phyloP scores from a whole-genome alignment of 2,797 vertebrate species.

The Gymnocypris eckloni region DNA sequence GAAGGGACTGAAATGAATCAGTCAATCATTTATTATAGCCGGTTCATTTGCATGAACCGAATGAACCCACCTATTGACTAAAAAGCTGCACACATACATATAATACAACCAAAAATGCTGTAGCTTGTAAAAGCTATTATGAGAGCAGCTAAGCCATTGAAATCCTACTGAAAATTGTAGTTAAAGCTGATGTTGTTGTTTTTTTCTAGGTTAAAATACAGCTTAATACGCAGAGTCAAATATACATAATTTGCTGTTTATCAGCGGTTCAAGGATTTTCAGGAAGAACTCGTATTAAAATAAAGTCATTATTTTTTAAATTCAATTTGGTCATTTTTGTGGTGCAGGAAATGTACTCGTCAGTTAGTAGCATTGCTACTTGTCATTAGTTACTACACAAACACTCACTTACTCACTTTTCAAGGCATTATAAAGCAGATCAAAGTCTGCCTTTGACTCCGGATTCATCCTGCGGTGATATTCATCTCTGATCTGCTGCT shows the following conservation, averaged over 20 bases:
- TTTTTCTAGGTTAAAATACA: background rate
- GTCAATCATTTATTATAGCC: background rate
- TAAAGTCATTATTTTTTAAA: background rate
- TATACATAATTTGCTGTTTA: background rate
- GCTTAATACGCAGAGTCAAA: background rate
- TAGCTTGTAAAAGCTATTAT: background rate
- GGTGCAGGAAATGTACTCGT: background rate
- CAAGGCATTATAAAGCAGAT: constrained; percentile 86
- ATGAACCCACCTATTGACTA: background rate
- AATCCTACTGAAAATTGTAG: background rate
- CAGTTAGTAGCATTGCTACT: background rate
- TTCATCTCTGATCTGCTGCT: constrained; percentile 77
- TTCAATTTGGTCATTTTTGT: background rate
- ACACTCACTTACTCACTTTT: constrained; percentile 85
- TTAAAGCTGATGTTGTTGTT: background rate
- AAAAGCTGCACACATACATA: background rate
- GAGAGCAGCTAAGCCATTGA: background rate
- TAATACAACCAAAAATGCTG: background rate
- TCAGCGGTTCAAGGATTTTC: background rate
- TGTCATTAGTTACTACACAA: background rate
- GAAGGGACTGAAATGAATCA: background rate
- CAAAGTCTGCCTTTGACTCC: constrained; percentile 86
- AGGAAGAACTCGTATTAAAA: background rate
- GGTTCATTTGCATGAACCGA: constrained; percentile 6
- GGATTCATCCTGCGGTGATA: constrained; percentile 83